Conservation (phyloP, 2,888 invertebrate species). For the Empis livida region DNA sequence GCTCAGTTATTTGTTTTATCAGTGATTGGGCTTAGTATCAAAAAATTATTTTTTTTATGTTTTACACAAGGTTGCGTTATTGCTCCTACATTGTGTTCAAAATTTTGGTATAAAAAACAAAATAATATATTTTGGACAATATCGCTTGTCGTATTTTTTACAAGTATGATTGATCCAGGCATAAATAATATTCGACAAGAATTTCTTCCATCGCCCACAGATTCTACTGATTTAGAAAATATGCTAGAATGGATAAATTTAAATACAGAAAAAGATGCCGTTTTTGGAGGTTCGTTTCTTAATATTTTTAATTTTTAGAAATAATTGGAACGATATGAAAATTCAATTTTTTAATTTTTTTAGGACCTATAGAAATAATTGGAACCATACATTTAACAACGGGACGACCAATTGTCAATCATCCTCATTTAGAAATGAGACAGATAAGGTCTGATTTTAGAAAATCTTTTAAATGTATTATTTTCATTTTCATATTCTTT, state of each 20-base stretch:
- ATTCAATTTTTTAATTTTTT: neutral
- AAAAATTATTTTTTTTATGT: conserved; percentile 32
- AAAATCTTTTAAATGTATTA: neutral
- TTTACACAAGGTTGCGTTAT: conserved; percentile 42
- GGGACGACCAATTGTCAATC: conserved; percentile 64
- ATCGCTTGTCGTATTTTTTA: conserved; percentile 39
- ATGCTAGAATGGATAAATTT: conserved; percentile 62
- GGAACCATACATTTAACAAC: conserved; percentile 69
- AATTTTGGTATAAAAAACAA: conserved; percentile 41
- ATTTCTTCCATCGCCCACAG: conserved; percentile 49
- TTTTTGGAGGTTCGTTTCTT: conserved; percentile 46
- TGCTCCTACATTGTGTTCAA: conserved; percentile 50
- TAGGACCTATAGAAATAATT: conserved; percentile 72
- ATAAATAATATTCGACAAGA: conserved; percentile 32
- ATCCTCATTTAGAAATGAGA: conserved; percentile 76
- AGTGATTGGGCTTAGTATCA: conserved; percentile 26
- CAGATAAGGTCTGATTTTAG: conserved; percentile 50
- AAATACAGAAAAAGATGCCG: conserved; percentile 48
- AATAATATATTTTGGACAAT: conserved; percentile 32
- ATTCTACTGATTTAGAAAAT: conserved; percentile 58
- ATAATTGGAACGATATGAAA: too few relatives aligned
- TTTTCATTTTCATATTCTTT: neutral
- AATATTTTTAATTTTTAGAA: neutral
- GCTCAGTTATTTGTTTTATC: conserved; percentile 55
- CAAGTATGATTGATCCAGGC: conserved; percentile 34